A percentile compares a stretch with the other conserved stretches of the same genome.
Evolutionary conservation across 2,797 vertebrate species (phyloP).

Genomic region (Falco rusticolus): DNA sequence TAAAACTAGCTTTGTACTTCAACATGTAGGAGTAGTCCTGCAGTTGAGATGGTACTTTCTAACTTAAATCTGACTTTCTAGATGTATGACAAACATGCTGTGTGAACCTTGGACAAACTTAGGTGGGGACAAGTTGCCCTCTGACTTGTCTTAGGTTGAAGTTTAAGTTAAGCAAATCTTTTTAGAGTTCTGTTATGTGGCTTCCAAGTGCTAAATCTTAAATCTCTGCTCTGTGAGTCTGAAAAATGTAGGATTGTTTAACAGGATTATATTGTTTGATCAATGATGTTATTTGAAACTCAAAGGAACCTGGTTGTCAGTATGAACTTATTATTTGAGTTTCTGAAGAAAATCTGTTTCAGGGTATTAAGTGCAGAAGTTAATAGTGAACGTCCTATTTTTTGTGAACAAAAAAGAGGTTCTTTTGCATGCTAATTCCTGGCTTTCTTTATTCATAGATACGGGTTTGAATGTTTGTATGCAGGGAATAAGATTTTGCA

Average conservation of each 20-base stretch:
- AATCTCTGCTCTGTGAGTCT: background rate
- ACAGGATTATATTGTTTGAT: background rate
- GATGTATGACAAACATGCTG: rapidly evolving
- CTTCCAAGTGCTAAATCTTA: background rate
- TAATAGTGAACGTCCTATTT: background rate
- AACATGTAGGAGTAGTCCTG: background rate
- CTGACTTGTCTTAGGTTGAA: background rate
- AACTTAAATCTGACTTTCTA: background rate
- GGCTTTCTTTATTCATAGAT: background rate
- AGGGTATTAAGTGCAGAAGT: background rate
- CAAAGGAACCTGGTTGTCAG: background rate
- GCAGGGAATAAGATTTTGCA: background rate
- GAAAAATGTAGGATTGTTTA: background rate
- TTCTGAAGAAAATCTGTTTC: background rate
- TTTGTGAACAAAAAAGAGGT: background rate
- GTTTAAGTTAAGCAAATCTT: background rate
- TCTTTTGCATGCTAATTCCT: background rate
- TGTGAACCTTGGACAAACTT: background rate
- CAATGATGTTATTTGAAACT: background rate
- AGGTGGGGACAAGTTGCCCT: background rate
- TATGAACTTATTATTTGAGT: background rate
- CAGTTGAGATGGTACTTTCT: background rate
- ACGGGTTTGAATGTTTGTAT: background rate
- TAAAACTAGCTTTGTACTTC: background rate
- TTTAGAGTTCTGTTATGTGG: background rate